Evolutionary conservation across 1,140 invertebrate genomes (phyloP).

Genomic region (Habropoda laboriosa): DNA sequence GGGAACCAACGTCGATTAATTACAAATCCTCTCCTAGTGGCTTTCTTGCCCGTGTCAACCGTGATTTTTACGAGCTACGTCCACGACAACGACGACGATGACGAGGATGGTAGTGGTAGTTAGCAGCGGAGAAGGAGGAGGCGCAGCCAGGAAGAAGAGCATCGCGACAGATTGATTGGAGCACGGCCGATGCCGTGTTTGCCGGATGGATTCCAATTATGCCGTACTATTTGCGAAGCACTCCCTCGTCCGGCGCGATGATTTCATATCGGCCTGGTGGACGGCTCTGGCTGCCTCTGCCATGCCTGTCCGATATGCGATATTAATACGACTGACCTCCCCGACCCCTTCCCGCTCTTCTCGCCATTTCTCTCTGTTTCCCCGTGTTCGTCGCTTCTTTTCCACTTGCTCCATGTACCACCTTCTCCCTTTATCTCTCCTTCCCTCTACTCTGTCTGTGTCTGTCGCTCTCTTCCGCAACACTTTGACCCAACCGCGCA

Average conservation of each 20-base stretch:
- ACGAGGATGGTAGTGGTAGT: too few species aligned
- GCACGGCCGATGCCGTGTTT: conserved; percentile 65
- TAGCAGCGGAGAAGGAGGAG: too few species aligned
- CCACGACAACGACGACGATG: too few species aligned
- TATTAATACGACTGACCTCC: conserved; percentile 73
- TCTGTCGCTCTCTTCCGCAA: not conserved
- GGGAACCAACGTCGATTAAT: conserved; percentile 36
- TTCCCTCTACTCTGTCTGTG: not conserved
- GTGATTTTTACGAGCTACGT: conserved; percentile 44
- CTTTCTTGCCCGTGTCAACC: not conserved
- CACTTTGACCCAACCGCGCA: conserved; percentile 5
- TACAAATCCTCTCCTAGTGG: not conserved
- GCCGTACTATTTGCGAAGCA: conserved; percentile 79
- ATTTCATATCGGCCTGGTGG: conserved; percentile 74
- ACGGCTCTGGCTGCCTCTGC: conserved; percentile 43
- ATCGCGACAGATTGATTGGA: conserved; percentile 71
- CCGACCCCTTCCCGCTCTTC: conserved; percentile 18
- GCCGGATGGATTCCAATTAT: conserved; percentile 80
- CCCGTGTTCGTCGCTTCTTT: not conserved
- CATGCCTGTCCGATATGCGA: conserved; percentile 71
- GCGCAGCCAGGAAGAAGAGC: conserved; percentile 41
- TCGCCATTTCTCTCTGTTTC: conserved; percentile 3
- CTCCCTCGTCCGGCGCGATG: conserved; percentile 75
- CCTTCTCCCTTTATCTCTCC: conserved; percentile 10
- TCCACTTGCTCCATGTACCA: too few species aligned